A percentile compares a stretch with the other conserved stretches of the same genome.
Conservation (phyloP, 2,113 vertebrate species). For the Cebidichthys violaceus region DNA sequence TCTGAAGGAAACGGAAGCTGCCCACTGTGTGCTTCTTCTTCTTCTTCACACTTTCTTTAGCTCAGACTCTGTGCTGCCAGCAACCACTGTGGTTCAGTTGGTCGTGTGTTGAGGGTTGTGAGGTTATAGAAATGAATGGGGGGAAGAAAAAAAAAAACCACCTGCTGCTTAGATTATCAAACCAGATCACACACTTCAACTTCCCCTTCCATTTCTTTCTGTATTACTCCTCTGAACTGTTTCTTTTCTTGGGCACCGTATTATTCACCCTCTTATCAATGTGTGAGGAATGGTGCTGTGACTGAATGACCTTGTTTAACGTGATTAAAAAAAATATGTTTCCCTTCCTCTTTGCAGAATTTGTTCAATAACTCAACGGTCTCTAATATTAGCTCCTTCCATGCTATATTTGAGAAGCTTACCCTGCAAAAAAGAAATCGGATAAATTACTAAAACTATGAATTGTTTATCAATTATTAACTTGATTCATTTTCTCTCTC, state of each 20-base stretch:
- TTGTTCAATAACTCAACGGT: not conserved
- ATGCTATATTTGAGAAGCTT: not conserved
- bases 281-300: slow-evolving; percentile 9
- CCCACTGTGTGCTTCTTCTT: slow-evolving; percentile 51
- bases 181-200: slow-evolving; percentile 40
- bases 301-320: not conserved
- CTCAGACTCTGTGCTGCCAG: slow-evolving; percentile 28
- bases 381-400: not conserved
- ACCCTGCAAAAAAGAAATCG: not conserved
- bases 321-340: not conserved
- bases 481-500: not conserved
- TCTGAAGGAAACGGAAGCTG: slow-evolving; percentile 70
- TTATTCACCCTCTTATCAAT: slow-evolving; percentile 3
- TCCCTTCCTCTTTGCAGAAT: slow-evolving; percentile 1
- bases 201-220: not conserved
- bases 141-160: slow-evolving; percentile 54
- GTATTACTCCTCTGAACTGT: not conserved
- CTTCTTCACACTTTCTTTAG: slow-evolving; percentile 22
- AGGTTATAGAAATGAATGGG: slow-evolving; percentile 13
- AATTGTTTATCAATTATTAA: not conserved
- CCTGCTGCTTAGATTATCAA: slow-evolving; percentile 56
- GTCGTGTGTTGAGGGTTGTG: not conserved
- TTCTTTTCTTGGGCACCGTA: not conserved
- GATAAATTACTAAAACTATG: not conserved
- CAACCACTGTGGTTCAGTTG: slow-evolving; percentile 31